A percentile compares a stretch with the other conserved stretches of the same genome.
These are phyloP conservation scores for Lacerta agilis DNA, from an alignment of 2,797 vertebrate species.

Conservation along the genomic window DNA sequence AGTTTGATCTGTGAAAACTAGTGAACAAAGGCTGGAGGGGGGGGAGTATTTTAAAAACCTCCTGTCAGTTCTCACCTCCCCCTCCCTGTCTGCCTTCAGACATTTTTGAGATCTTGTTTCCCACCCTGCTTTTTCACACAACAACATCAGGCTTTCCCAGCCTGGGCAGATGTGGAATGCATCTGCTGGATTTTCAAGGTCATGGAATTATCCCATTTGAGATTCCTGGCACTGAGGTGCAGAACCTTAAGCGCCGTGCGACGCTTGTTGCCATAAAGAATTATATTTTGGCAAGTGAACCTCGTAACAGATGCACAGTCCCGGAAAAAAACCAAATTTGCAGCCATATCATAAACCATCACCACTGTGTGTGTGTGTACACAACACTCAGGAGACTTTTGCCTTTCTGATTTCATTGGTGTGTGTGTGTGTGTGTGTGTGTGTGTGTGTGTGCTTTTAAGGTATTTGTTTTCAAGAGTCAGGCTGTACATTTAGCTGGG, in stretches of 20 bases:
- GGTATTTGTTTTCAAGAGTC: conserved; percentile 49
- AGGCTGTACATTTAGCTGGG: conserved; percentile 42
- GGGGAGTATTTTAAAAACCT: not conserved
- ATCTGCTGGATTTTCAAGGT: conserved; percentile 83
- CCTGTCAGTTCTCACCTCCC: conserved; percentile 21
- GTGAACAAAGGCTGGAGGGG: not conserved
- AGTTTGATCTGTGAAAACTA: not conserved
- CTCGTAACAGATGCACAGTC: conserved; percentile 72
- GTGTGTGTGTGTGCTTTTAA: not conserved
- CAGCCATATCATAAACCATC: conserved; percentile 57
- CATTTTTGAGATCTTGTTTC: conserved; percentile 69
- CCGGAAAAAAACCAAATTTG: conserved; percentile 71
- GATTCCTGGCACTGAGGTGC: conserved; percentile 79
- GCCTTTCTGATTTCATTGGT: conserved; percentile 56
- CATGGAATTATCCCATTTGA: conserved; percentile 85
- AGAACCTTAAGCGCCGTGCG: conserved; percentile 73
- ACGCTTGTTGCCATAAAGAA: conserved; percentile 75
- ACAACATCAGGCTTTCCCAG: conserved; percentile 83
- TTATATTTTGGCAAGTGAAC: conserved; percentile 74
- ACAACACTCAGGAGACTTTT: conserved; percentile 47
- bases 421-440: not conserved
- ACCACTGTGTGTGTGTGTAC: conserved; percentile 34
- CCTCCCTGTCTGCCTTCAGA: conserved; percentile 50
- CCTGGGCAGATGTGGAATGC: conserved; percentile 89
- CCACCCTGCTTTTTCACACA: conserved; percentile 73